Conservation (phyloP, 53 echinoderm and acorn worm species). For the Zoroaster sp. region DNA sequence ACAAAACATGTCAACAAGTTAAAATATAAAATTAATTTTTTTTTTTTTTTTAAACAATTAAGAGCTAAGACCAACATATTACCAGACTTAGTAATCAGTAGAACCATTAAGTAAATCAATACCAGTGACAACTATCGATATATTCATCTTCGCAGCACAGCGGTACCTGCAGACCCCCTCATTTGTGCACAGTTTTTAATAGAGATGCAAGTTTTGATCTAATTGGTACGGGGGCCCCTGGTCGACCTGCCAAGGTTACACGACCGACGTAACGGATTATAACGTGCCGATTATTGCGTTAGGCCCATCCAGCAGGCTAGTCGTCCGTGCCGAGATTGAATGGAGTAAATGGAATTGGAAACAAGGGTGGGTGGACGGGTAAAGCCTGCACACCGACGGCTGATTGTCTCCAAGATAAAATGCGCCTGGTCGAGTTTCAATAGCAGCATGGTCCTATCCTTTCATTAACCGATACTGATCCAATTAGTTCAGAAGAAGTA, state of each 20-base stretch:
- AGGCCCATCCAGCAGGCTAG: slow-evolving; percentile 5
- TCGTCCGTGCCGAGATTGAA: slow-evolving; percentile 39
- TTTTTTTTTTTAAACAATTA: too few species aligned
- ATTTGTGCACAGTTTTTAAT: slow-evolving; percentile 24
- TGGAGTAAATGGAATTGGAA: slow-evolving; percentile 55
- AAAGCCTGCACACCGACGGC: slow-evolving; percentile 14
- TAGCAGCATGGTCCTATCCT: background rate
- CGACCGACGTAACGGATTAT: slow-evolving; percentile 27
- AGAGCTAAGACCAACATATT: background rate
- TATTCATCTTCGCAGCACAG: background rate
- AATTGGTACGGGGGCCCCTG: slow-evolving; percentile 35
- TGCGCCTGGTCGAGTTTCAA: slow-evolving; percentile 36
- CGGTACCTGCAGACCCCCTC: background rate
- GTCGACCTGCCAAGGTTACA: slow-evolving; percentile 36
- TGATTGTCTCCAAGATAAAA: slow-evolving; percentile 36
- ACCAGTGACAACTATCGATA: slow-evolving; percentile 4
- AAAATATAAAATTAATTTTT: too few species aligned
- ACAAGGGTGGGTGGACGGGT: slow-evolving; percentile 39
- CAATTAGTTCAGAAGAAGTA: slow-evolving; percentile 2
- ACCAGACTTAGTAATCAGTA: background rate
- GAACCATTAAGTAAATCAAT: slow-evolving; percentile 38
- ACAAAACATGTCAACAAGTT: too few species aligned
- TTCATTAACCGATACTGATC: slow-evolving; percentile 33
- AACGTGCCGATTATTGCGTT: slow-evolving; percentile 33
- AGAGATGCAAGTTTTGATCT: slow-evolving; percentile 12